Conservation (phyloP, 1,140 invertebrate species). For the Macrosteles quadrilineatus region DNA sequence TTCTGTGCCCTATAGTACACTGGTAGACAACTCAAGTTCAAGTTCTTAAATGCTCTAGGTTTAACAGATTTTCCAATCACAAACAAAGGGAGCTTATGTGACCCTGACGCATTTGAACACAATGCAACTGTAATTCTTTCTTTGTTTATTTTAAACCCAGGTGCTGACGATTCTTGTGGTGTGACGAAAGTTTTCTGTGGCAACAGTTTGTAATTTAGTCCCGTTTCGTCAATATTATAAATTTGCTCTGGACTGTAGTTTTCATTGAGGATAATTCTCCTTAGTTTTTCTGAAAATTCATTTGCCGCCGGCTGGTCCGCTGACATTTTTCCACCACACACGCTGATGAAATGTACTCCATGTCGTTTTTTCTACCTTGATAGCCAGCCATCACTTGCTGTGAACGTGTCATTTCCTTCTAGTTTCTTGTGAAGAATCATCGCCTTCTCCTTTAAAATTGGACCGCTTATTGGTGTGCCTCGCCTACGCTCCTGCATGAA, state of each 20-base stretch:
- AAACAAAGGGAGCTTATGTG: background rate
- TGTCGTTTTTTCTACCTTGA: background rate
- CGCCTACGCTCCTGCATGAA: background rate
- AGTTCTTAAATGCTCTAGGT: slow-evolving; percentile 23
- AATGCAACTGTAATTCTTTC: slow-evolving; percentile 4
- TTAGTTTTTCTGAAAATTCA: slow-evolving; percentile 11
- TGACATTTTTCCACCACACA: background rate
- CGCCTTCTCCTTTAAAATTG: background rate
- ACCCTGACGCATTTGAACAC: slow-evolving; percentile 3
- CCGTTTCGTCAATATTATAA: slow-evolving; percentile 8
- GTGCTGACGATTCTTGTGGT: background rate
- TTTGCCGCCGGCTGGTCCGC: slow-evolving; percentile 10
- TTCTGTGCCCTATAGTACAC: slow-evolving; percentile 14
- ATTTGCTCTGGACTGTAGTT: background rate
- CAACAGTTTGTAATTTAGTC: background rate
- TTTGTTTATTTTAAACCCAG: background rate
- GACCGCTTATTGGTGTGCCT: background rate
- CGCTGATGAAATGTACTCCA: background rate
- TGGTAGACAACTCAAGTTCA: background rate
- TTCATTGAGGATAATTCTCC: background rate
- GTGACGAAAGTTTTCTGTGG: background rate
- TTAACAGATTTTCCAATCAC: slow-evolving; percentile 27
- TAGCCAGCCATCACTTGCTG: background rate
- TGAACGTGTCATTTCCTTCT: background rate
- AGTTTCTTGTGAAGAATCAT: background rate